phyloP scores from a whole-genome alignment of 2,797 vertebrate species.

The Crenichthys baileyi region DNA sequence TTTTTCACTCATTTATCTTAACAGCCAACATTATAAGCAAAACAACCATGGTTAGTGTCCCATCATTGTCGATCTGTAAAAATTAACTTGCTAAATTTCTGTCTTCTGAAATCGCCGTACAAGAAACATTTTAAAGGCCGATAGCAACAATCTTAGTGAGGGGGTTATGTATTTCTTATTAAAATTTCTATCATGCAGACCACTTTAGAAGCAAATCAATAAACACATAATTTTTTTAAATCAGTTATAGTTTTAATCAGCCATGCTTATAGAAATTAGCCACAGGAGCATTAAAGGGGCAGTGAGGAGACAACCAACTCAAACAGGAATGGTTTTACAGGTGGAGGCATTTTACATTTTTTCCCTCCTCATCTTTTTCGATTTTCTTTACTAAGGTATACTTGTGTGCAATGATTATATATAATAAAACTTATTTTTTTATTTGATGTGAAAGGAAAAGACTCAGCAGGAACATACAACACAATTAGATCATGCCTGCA shows the following conservation, averaged over 20 bases:
- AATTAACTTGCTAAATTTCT: too few species aligned
- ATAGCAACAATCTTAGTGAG: background rate
- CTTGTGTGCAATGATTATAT: too few species aligned
- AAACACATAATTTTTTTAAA: background rate
- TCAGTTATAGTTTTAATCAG: background rate
- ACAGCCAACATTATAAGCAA: background rate
- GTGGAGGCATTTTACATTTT: background rate
- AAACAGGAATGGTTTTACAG: background rate
- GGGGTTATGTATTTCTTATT: background rate
- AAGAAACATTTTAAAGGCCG: background rate
- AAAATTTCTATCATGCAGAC: background rate
- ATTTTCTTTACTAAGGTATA: too few species aligned
- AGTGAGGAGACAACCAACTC: background rate
- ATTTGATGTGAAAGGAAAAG: too few species aligned
- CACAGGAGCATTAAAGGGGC: background rate
- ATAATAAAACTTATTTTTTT: too few species aligned
- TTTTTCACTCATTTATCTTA: conserved; percentile 1
- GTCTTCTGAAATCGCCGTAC: background rate
- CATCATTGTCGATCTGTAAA: too few species aligned
- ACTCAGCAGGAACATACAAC: too few species aligned
- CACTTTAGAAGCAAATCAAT: background rate
- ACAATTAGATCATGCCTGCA: background rate
- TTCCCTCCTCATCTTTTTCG: background rate
- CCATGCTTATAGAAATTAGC: background rate
- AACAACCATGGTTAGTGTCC: background rate